phyloP scores from a whole-genome alignment of 2,888 invertebrate genomes.

The Aradus depressus region DNA sequence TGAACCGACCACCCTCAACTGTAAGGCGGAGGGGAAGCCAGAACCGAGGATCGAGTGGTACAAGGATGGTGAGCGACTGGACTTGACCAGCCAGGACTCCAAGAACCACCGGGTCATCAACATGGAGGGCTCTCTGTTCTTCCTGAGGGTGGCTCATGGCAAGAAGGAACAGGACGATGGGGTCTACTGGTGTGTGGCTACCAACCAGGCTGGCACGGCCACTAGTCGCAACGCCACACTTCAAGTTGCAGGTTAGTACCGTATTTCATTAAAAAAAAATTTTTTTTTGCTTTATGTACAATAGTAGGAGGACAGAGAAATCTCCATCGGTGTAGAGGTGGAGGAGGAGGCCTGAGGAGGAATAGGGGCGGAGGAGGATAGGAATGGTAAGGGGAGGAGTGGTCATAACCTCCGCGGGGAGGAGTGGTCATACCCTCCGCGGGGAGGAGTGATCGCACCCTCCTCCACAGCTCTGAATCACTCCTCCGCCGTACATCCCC shows the following conservation, averaged over 20 bases:
- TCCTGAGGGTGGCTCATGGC: constrained; percentile 86
- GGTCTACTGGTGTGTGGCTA: constrained; percentile 93
- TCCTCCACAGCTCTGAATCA: no score
- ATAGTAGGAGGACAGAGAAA: no score
- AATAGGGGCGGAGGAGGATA: no score
- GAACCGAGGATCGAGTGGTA: constrained; percentile 90
- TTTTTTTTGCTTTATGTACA: no score
- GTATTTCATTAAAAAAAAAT: neutral
- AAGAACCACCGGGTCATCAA: constrained; percentile 82
- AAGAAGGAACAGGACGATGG: constrained; percentile 91
- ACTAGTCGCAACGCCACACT: constrained; percentile 88
- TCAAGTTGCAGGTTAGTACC: constrained; percentile 78
- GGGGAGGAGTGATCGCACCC: no score
- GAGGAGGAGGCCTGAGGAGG: no score
- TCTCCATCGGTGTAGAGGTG: no score
- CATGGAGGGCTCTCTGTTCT: constrained; percentile 84
- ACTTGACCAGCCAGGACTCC: constrained; percentile 63
- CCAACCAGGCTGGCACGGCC: constrained; percentile 79
- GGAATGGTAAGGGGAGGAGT: no score
- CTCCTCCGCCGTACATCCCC: no score
- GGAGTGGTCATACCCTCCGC: no score
- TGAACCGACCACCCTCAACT: constrained; percentile 93
- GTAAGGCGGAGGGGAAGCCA: constrained; percentile 91
- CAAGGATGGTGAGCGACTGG: constrained; percentile 64
- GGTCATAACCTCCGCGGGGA: no score